A percentile compares a stretch with the other conserved stretches of the same genome.
Evolutionary conservation across 2,888 invertebrate genomes (phyloP).

Genomic region (Nemotelus pantherinus): DNA sequence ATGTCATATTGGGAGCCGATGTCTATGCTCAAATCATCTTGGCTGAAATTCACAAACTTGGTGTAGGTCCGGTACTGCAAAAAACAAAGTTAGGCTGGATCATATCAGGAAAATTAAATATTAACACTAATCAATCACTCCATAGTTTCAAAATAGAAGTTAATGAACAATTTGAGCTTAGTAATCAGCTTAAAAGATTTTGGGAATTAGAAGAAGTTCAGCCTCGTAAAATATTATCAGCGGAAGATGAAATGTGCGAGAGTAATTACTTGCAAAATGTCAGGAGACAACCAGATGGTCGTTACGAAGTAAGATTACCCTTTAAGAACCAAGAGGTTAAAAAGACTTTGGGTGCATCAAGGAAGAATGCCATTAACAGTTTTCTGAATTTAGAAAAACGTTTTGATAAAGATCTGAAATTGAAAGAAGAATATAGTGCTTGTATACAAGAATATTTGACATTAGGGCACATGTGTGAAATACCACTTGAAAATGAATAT

Average conservation of each 20-base stretch:
- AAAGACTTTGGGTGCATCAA: not conserved
- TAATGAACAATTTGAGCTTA: too few relatives aligned
- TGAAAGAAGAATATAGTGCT: not conserved
- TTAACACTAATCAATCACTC: too few relatives aligned
- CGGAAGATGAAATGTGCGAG: too few relatives aligned
- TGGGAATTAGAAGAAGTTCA: too few relatives aligned
- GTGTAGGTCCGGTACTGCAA: not conserved
- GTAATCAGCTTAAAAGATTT: too few relatives aligned
- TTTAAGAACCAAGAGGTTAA: not conserved
- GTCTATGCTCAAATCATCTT: not conserved
- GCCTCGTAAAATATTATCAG: too few relatives aligned
- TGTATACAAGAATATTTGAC: not conserved
- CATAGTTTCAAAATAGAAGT: too few relatives aligned
- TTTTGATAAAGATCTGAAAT: not conserved
- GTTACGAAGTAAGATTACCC: too few relatives aligned
- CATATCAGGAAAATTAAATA: not conserved
- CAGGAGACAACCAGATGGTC: too few relatives aligned
- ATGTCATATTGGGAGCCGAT: not conserved
- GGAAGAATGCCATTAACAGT: not conserved
- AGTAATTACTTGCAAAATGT: too few relatives aligned
- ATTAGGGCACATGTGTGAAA: not conserved
- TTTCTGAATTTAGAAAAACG: not conserved
- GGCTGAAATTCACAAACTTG: not conserved
- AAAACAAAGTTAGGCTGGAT: not conserved
- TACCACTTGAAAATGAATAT: not conserved